Evolutionary conservation across 2,888 invertebrate genomes (phyloP).

Genomic region (Dione vanillae): DNA sequence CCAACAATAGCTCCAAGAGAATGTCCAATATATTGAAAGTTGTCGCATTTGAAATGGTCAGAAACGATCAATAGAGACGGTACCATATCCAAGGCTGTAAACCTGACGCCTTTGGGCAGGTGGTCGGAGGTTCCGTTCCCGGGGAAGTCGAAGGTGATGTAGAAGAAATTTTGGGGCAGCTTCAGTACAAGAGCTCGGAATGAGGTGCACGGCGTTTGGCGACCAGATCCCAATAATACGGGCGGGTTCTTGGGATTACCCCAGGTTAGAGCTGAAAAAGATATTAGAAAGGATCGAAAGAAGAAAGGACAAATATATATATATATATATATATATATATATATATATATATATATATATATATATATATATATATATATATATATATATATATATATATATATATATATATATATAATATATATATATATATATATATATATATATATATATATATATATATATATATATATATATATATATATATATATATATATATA

Average conservation of each 20-base stretch:
- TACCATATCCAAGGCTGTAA: slow-evolving; percentile 58
- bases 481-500: too few relatives aligned
- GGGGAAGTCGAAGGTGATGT: slow-evolving; percentile 79
- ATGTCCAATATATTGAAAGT: slow-evolving; percentile 68
- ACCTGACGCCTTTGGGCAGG: slow-evolving; percentile 67
- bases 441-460: too few relatives aligned
- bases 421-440: too few relatives aligned
- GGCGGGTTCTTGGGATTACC: slow-evolving; percentile 79
- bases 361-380: too few relatives aligned
- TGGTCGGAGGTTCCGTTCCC: slow-evolving; percentile 85
- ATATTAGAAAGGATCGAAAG: too few relatives aligned
- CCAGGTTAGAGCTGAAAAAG: slow-evolving; percentile 83
- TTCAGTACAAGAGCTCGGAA: slow-evolving; percentile 83
- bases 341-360: too few relatives aligned
- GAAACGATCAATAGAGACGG: slow-evolving; percentile 56
- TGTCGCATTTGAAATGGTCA: slow-evolving; percentile 64
- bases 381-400: too few relatives aligned
- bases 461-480: too few relatives aligned
- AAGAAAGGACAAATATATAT: too few relatives aligned
- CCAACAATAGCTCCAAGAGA: slow-evolving; percentile 68
- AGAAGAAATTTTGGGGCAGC: slow-evolving; percentile 72
- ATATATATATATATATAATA: too few relatives aligned
- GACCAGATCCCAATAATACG: slow-evolving; percentile 84
- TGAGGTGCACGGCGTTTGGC: slow-evolving; percentile 84
- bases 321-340: too few relatives aligned